Conservation (phyloP, 2,797 vertebrate genomes). For the Paedocypris micromegethes region DNA sequence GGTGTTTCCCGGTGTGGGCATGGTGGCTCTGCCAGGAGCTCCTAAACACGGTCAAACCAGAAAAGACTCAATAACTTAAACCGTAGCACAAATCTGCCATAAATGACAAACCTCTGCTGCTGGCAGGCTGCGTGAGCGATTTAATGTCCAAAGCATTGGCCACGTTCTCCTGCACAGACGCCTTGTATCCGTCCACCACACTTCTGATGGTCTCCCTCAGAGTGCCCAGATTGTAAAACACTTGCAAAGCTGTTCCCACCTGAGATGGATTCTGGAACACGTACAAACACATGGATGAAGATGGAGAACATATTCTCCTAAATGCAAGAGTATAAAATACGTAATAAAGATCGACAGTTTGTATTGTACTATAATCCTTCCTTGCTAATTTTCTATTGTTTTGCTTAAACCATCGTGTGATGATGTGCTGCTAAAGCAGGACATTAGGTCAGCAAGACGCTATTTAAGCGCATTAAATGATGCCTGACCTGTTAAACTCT, state of each 20-base stretch:
- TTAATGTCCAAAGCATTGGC: constrained; percentile 84
- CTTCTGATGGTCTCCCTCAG: constrained; percentile 79
- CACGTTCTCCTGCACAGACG: constrained; percentile 80
- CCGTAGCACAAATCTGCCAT: background rate
- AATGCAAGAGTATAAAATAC: no score
- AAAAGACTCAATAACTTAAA: background rate
- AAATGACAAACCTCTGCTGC: constrained; percentile 67
- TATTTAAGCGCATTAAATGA: constrained; percentile 1
- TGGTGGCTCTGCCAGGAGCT: constrained; percentile 84
- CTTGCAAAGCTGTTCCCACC: constrained; percentile 94
- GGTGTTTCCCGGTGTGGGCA: constrained; percentile 88
- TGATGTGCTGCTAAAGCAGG: no score
- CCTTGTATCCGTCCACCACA: constrained; percentile 82
- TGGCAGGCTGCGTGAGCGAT: constrained; percentile 80
- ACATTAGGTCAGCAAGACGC: background rate
- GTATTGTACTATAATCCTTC: no score
- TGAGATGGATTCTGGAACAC: constrained; percentile 86
- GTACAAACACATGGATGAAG: background rate
- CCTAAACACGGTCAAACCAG: constrained; percentile 54
- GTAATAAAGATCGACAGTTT: no score
- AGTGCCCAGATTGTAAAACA: constrained; percentile 91
- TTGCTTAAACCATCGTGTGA: no score
- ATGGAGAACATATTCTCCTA: no score
- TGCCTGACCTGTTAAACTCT: background rate
- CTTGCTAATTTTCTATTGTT: no score